These are phyloP conservation scores for Agelastica alni DNA, from an alignment of 2,888 invertebrate species.

Conservation along the genomic window DNA sequence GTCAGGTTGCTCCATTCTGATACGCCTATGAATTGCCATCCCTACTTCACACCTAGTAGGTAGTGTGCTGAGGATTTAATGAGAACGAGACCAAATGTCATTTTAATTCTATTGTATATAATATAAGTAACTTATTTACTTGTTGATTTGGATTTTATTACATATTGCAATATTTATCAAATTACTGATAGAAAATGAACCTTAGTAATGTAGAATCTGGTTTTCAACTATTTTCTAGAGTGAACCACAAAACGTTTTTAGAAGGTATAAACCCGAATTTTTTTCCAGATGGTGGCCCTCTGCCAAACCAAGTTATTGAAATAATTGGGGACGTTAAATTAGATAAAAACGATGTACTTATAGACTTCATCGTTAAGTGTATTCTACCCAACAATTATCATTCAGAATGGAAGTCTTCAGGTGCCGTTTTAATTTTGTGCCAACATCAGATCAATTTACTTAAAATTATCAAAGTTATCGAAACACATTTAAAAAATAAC, in stretches of 20 bases:
- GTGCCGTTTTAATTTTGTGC: constrained; percentile 42
- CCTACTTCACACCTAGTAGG: too few species aligned
- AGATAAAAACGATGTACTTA: constrained; percentile 38
- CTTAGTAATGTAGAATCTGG: constrained; percentile 42
- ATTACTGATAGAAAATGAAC: constrained; percentile 14
- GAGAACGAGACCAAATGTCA: too few species aligned
- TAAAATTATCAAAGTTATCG: constrained; percentile 43
- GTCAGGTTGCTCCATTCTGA: too few species aligned
- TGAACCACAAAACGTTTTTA: constrained; percentile 35
- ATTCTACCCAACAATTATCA: constrained; percentile 40
- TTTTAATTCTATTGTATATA: too few species aligned
- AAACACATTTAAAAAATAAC: constrained; percentile 36
- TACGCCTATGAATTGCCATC: too few species aligned
- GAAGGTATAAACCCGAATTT: constrained; percentile 39
- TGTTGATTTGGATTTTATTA: too few species aligned
- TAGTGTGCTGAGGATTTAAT: too few species aligned
- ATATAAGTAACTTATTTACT: too few species aligned
- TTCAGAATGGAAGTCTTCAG: constrained; percentile 41
- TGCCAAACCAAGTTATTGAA: constrained; percentile 42
- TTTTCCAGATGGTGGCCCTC: constrained; percentile 40
- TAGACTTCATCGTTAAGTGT: constrained; percentile 44
- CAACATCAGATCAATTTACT: constrained; percentile 43
- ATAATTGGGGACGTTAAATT: constrained; percentile 35
- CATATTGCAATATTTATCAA: too few species aligned
- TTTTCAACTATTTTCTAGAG: constrained; percentile 44